Evolutionary conservation across 2,888 invertebrate genomes (phyloP).

Genomic region (Stomorhina lunata): DNA sequence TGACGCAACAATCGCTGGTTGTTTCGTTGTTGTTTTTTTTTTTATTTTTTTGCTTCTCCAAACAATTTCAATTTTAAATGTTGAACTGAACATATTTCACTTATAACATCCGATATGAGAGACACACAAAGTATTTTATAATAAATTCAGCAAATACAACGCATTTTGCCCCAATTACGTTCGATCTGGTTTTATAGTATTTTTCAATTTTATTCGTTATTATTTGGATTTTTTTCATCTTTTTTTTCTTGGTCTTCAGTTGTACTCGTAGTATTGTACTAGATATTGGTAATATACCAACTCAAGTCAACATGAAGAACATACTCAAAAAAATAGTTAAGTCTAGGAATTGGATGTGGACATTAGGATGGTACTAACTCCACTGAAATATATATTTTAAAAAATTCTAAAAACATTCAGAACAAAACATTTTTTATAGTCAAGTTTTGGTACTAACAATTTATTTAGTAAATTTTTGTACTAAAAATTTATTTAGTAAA

Average conservation of each 20-base stretch:
- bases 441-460: too few species aligned
- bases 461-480: too few species aligned
- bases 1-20: slow-evolving; percentile 63
- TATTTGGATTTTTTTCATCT: slow-evolving; percentile 13
- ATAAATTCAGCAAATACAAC: slow-evolving; percentile 59
- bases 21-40: slow-evolving; percentile 20
- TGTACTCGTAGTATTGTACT: slow-evolving; percentile 51
- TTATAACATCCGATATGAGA: slow-evolving; percentile 63
- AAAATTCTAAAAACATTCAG: too few species aligned
- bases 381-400: too few species aligned
- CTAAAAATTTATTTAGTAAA: too few species aligned
- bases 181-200: slow-evolving; percentile 65
- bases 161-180: slow-evolving; percentile 69
- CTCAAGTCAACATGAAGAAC: slow-evolving; percentile 64
- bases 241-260: background rate
- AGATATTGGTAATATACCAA: slow-evolving; percentile 57
- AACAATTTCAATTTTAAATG: slow-evolving; percentile 65
- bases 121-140: slow-evolving; percentile 50
- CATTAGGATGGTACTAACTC: too few species aligned
- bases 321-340: slow-evolving; percentile 55
- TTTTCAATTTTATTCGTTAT: slow-evolving; percentile 31
- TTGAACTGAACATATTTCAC: slow-evolving; percentile 38
- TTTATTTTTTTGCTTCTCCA: slow-evolving; percentile 45
- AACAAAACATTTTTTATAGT: too few species aligned
- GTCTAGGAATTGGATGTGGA: slow-evolving; percentile 56